Percentiles rank a stretch among this genome's conserved stretches.
Evolutionary conservation across 1,140 invertebrate species (phyloP).

Genomic region (Scaptomyza hsui): DNA sequence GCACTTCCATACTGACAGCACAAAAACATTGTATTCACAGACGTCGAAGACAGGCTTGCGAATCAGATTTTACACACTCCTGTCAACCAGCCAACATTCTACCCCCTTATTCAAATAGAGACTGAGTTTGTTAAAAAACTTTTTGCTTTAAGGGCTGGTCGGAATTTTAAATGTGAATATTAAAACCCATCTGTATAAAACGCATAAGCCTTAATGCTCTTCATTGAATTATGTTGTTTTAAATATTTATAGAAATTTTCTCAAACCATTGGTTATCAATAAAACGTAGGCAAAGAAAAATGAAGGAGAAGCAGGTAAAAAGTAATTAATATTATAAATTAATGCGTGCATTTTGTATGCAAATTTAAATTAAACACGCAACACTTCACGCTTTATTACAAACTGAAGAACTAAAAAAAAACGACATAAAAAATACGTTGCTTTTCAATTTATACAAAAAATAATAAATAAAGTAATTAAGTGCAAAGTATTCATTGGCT

Average conservation of each 20-base stretch:
- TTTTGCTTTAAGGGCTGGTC: not conserved
- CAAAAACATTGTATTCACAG: not conserved
- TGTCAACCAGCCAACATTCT: not conserved
- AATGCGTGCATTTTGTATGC: constrained; percentile 66
- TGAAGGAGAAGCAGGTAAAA: constrained; percentile 24
- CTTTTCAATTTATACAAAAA: constrained; percentile 24
- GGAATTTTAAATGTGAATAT: constrained; percentile 8
- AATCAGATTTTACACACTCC: constrained; percentile 15
- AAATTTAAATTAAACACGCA: constrained; percentile 70
- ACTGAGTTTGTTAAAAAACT: not conserved
- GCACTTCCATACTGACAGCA: not conserved
- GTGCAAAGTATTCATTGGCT: constrained; percentile 49
- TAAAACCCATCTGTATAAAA: constrained; percentile 19
- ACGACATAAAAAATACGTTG: constrained; percentile 3
- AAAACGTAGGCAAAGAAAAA: constrained; percentile 10
- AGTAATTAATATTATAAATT: constrained; percentile 65
- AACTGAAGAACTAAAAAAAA: constrained; percentile 24
- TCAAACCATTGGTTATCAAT: constrained; percentile 45
- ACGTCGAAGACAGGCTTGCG: constrained; percentile 1
- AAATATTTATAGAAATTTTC: constrained; percentile 65
- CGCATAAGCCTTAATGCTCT: constrained; percentile 47
- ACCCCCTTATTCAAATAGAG: constrained; percentile 2
- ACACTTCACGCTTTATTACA: constrained; percentile 61
- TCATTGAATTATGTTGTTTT: constrained; percentile 57
- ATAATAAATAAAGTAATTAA: constrained; percentile 51